Conservation (phyloP, 2,797 vertebrate species). For the Enteromius viviparus region DNA sequence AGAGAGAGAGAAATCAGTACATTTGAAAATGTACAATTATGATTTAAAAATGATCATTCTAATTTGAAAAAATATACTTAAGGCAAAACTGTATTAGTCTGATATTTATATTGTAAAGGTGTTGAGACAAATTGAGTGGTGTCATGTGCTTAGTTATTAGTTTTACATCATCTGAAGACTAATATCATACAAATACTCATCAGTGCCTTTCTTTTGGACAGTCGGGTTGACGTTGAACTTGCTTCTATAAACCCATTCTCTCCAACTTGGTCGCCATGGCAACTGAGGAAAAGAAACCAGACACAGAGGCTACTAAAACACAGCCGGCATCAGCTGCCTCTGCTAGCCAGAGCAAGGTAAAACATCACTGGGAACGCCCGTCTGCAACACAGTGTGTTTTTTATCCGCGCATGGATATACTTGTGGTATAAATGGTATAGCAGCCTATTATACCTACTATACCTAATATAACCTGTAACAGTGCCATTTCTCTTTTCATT, state of each 20-base stretch:
- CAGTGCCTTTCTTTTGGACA: slow-evolving; percentile 23
- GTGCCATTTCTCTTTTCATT: not conserved
- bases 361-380: not conserved
- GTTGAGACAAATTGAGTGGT: not conserved
- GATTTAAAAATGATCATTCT: too few species aligned
- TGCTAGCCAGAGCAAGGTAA: slow-evolving; percentile 94
- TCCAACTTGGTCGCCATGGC: slow-evolving; percentile 83
- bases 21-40: not conserved
- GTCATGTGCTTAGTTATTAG: not conserved
- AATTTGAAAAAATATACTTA: not conserved
- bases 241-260: slow-evolving; percentile 54
- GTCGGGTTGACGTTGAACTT: slow-evolving; percentile 53
- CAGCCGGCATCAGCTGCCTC: slow-evolving; percentile 91
- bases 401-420: not conserved
- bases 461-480: not conserved
- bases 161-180: not conserved
- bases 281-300: slow-evolving; percentile 98
- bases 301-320: slow-evolving; percentile 90
- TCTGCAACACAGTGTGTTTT: not conserved
- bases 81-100: not conserved
- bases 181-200: not conserved
- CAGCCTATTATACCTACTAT: too few species aligned
- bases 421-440: not conserved
- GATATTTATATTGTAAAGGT: not conserved
- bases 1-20: not conserved